Base-by-base conservation (phyloP, 2,113 vertebrate genomes). In the Merops nubicus region DNA sequence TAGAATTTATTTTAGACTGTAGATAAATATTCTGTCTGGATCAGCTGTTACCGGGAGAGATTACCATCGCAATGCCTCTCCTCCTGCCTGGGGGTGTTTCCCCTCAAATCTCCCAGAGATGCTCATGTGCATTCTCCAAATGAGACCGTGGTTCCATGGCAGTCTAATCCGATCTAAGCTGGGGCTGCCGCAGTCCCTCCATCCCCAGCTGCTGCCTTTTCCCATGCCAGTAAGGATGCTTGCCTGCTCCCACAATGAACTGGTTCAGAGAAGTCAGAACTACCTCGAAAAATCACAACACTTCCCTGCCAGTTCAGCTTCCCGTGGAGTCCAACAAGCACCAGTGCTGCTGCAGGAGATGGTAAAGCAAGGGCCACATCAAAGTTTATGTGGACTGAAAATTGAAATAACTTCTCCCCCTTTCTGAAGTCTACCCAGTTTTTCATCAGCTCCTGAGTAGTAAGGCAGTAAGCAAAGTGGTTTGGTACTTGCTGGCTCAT, bases 51-150 rank as follows among this genome's bases (percentile, higher is more conserved):
- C 31, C 40, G 34, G 15, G n/a, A 87, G 76, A 91, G 84, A 96
- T 91, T 94, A 81, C 38, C 56, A 47, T 13, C 0, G 5, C 34
- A 92, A 31, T 50, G 51, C 73, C 43, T 70, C 86, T 86, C 89
- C 91, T 84, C 43, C 73, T 68, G 80, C 95, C 47, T 26, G 60
- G 6, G 64, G 60, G 16, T 48, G 48, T 8, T 91, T 95, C 73
- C 93, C 64, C 80, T 77, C 94, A 85, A 64, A 92, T 92, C 86
- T 87, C 80, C 65, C 26, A 9, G 93, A 93, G 93, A 88, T 89
- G 76, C 79, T 74, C 95, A 51, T 43, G 51, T 75, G 75, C 19
- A 1, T 86, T 51, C 76, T 92, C 73, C 91, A 95, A 67, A 93
- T 22, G 60, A 51, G 47, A 59, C 34, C 1, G 3, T 13, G n/a